These are phyloP conservation scores for Volucella inanis DNA, from an alignment of 2,888 invertebrate species.

Conservation along the genomic window DNA sequence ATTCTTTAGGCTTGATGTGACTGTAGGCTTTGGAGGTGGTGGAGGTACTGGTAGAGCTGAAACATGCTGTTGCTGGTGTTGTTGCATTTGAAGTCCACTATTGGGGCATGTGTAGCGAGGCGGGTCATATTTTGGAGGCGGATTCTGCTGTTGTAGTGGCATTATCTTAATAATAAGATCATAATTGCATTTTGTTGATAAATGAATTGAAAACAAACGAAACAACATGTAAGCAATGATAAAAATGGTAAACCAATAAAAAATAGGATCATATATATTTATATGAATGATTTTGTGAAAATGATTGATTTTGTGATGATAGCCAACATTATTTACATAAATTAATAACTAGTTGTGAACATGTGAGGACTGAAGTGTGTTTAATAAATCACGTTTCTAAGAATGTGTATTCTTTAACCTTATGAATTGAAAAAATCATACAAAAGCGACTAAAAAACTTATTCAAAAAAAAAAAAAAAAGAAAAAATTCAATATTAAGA, in stretches of 20 bases:
- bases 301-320: too few species aligned
- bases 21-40: slow-evolving; percentile 83
- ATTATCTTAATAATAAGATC: slow-evolving; percentile 78
- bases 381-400: too few species aligned
- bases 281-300: neutral
- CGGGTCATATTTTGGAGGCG: slow-evolving; percentile 83
- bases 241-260: slow-evolving; percentile 3
- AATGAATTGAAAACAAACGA: slow-evolving; percentile 19
- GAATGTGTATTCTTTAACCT: too few species aligned
- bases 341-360: too few species aligned
- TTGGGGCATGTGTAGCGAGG: slow-evolving; percentile 82
- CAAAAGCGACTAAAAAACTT: too few species aligned
- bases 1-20: slow-evolving; percentile 78
- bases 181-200: slow-evolving; percentile 43
- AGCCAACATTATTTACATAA: too few species aligned
- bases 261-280: neutral
- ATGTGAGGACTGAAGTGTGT: too few species aligned
- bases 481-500: too few species aligned
- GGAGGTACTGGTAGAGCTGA: slow-evolving; percentile 79
- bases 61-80: slow-evolving; percentile 78
- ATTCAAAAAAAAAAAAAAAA: too few species aligned
- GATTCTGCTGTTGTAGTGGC: slow-evolving; percentile 80
- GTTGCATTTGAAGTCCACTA: slow-evolving; percentile 80
- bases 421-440: too few species aligned
- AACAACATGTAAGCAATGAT: slow-evolving; percentile 47